Evolutionary conservation across 35 echinoderm and acorn worm genomes (phyloP).

Genomic region (Holothuria glaberrima): DNA sequence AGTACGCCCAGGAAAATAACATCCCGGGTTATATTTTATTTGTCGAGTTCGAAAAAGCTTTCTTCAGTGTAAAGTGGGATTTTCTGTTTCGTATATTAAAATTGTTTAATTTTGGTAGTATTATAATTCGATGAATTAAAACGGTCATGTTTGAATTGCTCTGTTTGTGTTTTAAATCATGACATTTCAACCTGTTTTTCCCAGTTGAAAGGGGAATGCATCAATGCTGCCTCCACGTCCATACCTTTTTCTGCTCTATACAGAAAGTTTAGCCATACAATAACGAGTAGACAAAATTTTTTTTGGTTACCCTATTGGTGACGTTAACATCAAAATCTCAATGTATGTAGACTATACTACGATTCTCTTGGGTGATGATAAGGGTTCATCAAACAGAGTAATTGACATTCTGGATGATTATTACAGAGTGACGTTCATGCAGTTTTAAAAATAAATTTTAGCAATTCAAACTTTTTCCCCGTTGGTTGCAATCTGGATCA

Average conservation of each 20-base stretch:
- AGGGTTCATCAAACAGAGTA: background rate
- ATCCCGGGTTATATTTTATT: conserved; percentile 3
- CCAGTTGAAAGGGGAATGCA: conserved; percentile 2
- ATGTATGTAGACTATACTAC: conserved; percentile 30
- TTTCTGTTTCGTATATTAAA: background rate
- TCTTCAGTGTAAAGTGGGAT: no score
- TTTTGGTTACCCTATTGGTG: conserved; percentile 12
- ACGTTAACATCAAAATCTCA: background rate
- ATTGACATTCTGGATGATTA: background rate
- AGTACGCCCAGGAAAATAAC: conserved; percentile 13
- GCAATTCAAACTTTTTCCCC: background rate
- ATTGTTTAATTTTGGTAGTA: conserved; percentile 9
- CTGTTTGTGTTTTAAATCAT: conserved; percentile 1
- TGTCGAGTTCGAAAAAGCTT: no score
- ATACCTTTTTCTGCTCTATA: conserved; percentile 32
- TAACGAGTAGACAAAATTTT: conserved; percentile 9
- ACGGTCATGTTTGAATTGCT: background rate
- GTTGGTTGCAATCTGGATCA: background rate
- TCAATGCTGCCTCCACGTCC: background rate
- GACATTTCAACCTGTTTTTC: conserved; percentile 1
- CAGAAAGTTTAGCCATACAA: background rate
- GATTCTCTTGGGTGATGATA: background rate
- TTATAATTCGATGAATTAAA: background rate
- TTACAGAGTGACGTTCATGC: background rate
- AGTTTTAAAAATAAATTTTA: conserved; percentile 3